Evolutionary conservation across 1,140 invertebrate genomes (phyloP), one percentile per base, ranked within the genome.

Genomic region (Drosophila melanica): DNA sequence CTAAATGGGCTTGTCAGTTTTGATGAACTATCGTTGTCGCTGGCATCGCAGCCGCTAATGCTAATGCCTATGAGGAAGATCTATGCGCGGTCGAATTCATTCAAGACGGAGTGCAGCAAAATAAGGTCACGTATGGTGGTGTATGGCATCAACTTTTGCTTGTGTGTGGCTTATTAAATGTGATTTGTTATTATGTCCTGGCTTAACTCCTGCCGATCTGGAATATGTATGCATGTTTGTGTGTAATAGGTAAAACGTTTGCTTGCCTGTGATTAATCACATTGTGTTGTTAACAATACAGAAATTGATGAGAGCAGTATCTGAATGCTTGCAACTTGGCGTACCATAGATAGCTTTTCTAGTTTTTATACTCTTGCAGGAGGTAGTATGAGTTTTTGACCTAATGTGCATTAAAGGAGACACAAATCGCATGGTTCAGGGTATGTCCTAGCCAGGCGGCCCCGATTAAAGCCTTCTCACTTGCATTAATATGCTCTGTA

Each of bases 151-250:
- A 80, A 81, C 72, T 54, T 82, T 65, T 57, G 64, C 68, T 65
- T 82, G 68, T 82, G 68, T 81, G 81, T 77, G 82, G 82, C 79
- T 79, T 82, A 89, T 89, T 87, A 89, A 89, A 89, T 89, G 84
- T 77, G 63, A 71, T 77, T 89, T 77, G 65, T 33, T 64, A 50
- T 63, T 68, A 69, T 53, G 66, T 42, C 59, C 45, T 39, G 37
- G 48, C 14, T 37, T 57, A 69, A 63, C 62, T 66, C 50, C 53
- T 54, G 80, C 48, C 71, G 65, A 45, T 55, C 53, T 33, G 47
- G 33, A 14, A 12, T 33, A 50, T n/a, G n/a, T n/a, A n/a, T n/a
- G n/a, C n/a, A n/a, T n/a, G n/a, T n/a, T n/a, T 51, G 53, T 79
- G 55, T 69, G 76, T 63, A 78, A 81, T 86, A 78, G 66, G 82